A percentile compares a stretch with the other conserved stretches of the same genome.
phyloP scores from a whole-genome alignment of 2,113 vertebrate species.

The Carassius auratus region DNA sequence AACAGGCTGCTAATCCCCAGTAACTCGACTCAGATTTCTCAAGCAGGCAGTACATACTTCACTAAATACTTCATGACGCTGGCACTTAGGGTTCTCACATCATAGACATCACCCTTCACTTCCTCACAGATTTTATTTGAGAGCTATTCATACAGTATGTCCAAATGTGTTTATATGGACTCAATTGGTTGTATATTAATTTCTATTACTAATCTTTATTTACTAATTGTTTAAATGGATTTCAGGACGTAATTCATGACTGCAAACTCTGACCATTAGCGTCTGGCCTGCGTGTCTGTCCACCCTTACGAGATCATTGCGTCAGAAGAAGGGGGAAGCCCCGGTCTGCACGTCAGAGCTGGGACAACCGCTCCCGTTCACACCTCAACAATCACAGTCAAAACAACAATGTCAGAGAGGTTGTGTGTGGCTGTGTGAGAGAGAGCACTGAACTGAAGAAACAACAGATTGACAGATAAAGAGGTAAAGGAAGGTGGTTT shows the following conservation, averaged over 20 bases:
- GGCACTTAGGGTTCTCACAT: conserved; percentile 12
- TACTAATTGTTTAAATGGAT: background rate
- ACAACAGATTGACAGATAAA: conserved; percentile 20
- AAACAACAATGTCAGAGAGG: conserved; percentile 33
- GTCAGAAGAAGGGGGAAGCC: conserved; percentile 48
- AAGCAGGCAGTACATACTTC: conserved; percentile 14
- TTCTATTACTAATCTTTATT: background rate
- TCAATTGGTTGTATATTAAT: background rate
- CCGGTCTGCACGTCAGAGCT: conserved; percentile 35
- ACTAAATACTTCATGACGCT: conserved; percentile 24
- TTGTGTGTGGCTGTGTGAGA: background rate
- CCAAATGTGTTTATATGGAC: background rate
- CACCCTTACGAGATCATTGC: conserved; percentile 25
- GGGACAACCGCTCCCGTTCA: conserved; percentile 38
- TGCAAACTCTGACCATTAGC: background rate
- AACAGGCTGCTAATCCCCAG: conserved; percentile 34
- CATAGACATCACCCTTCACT: conserved; percentile 7
- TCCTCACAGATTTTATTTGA: background rate
- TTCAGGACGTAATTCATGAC: background rate
- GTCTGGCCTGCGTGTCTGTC: background rate
- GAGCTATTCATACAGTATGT: background rate
- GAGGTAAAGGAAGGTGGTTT: conserved; percentile 14
- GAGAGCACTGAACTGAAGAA: background rate
- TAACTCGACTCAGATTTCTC: conserved; percentile 32
- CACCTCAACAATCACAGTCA: conserved; percentile 42